Evolutionary conservation across 1,140 invertebrate species (phyloP), one percentile per base, ranked within the genome.

Genomic region (Rhizoglyphus robini): DNA sequence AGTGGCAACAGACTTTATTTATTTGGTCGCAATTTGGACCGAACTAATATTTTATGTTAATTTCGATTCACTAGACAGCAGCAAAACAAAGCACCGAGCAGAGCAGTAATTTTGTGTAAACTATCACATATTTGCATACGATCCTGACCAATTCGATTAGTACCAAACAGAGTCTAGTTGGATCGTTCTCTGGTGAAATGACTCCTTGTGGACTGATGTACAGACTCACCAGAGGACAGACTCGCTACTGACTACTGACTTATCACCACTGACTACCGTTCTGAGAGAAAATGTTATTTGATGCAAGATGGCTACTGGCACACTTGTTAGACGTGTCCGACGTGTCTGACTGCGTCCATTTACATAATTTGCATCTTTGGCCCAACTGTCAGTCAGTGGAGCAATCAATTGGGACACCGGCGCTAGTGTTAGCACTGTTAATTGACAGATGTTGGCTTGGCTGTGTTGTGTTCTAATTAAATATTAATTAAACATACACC

Each of bases 101-200:
- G 51, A 54, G 23, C 51, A 20, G 51, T 54, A 54, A 54, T 54
- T 54, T 54, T 54, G 51, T 54, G 51, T 54, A 54, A 54, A 54
- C 51, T 27, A 54, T 54, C n/a, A n/a, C n/a, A n/a, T n/a, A n/a
- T 41, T 54, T 54, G 51, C 51, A 54, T 54, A 54, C 18, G 36
- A 18, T 20, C 8, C 8, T 32, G 51, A 23, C 5, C 23, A 25
- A 27, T 54, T 54, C 51, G 51, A 54, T 54, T 54, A 54, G 8
- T 23, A 54, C 8, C 8, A 11, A 32, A 54, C 31, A 8, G 15
- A 41, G 36, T 11, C 18, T n/a, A n/a, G 36, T 41, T 8, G 18
- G 36, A 54, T 8, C 51, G 15, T 32, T 54, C 51, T 8, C 20
- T 54, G 8, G 51, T 54, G 51, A 54, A 20, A 54, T 54, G 23